Conservation (phyloP, 2,797 vertebrate species). For the Lepus townsendii region DNA sequence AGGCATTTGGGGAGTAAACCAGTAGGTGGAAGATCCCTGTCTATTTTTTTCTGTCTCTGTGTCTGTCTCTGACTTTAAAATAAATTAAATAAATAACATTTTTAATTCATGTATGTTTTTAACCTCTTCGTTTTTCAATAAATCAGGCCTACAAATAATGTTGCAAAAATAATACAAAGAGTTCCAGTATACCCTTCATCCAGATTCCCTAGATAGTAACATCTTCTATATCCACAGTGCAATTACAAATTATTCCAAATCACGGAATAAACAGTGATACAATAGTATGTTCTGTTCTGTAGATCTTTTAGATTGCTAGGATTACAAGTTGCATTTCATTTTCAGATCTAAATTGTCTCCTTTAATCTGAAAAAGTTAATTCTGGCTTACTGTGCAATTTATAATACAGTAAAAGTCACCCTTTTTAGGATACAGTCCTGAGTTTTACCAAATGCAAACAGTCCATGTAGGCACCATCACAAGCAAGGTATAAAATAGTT, state of each 20-base stretch:
- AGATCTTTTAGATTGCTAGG: not conserved
- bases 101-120: not conserved
- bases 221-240: not conserved
- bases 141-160: not conserved
- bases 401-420: not conserved
- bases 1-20: too few relatives aligned
- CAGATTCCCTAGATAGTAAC: not conserved
- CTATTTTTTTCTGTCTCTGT: too few relatives aligned
- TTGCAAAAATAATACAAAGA: conserved; percentile 27
- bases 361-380: conserved; percentile 38
- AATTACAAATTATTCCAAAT: not conserved
- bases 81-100: too few relatives aligned
- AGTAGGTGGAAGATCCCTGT: too few relatives aligned
- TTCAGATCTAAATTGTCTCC: conserved; percentile 3
- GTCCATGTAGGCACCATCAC: not conserved
- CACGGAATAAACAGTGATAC: not conserved
- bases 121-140: conserved; percentile 36
- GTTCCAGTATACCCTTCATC: not conserved
- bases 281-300: not conserved
- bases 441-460: not conserved
- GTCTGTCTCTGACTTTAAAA: too few relatives aligned
- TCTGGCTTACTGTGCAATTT: not conserved
- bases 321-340: not conserved
- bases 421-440: not conserved
- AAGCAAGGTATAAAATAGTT: not conserved